phyloP scores from a whole-genome alignment of 2,797 vertebrate species.

The Enteromius viviparus region DNA sequence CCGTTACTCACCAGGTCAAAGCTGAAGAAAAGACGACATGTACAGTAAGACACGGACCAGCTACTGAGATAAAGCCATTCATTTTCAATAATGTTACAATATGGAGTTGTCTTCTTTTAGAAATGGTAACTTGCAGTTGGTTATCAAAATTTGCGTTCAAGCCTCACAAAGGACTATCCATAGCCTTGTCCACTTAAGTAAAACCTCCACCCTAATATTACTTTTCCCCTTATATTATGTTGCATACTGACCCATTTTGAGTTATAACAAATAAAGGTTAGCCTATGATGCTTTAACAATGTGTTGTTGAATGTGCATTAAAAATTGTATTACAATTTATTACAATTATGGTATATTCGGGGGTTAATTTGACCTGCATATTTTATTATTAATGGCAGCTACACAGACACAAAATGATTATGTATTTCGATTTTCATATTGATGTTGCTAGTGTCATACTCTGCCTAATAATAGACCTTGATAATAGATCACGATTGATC shows the following conservation, averaged over 20 bases:
- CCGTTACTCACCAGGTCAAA: constrained; percentile 96
- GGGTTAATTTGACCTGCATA: background rate
- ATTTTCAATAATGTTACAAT: background rate
- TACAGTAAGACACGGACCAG: constrained; percentile 44
- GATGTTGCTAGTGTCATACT: background rate
- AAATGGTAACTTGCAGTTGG: background rate
- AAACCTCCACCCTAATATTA: background rate
- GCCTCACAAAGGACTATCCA: background rate
- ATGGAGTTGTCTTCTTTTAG: background rate
- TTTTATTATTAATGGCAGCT: background rate
- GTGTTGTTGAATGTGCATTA: background rate
- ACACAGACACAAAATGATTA: background rate
- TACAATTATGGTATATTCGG: background rate
- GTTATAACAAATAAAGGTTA: background rate
- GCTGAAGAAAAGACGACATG: constrained; percentile 72
- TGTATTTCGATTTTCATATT: background rate
- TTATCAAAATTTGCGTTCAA: background rate
- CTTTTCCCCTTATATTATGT: background rate
- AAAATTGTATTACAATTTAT: background rate
- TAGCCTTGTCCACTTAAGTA: background rate
- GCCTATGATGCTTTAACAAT: background rate
- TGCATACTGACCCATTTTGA: background rate
- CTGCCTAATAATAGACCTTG: no score
- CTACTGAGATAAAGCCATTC: constrained; percentile 46
- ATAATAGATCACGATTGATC: no score